Evolutionary conservation across 2,113 vertebrate species (phyloP).

Genomic region (Caranx ignobilis): DNA sequence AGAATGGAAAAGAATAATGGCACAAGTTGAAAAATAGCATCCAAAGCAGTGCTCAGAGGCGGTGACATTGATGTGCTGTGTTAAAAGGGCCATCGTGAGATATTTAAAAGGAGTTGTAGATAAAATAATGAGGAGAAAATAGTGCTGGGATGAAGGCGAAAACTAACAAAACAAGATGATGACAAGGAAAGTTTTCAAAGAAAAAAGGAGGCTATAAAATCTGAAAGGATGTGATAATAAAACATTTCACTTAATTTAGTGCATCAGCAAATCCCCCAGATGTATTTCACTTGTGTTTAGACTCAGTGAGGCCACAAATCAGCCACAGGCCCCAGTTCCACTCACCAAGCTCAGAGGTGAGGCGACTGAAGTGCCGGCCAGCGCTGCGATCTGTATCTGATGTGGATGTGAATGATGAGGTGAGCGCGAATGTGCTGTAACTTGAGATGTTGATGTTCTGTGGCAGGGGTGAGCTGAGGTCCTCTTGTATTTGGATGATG

Average conservation of each 20-base stretch:
- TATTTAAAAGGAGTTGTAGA: not conserved
- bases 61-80: not conserved
- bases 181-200: not conserved
- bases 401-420: constrained; percentile 21
- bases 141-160: not conserved
- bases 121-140: not conserved
- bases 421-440: constrained; percentile 8
- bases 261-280: not conserved
- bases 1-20: not conserved
- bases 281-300: constrained; percentile 2
- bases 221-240: not conserved
- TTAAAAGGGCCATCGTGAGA: not conserved
- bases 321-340: not conserved
- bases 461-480: constrained; percentile 21
- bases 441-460: constrained; percentile 39
- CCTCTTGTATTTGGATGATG: constrained; percentile 14
- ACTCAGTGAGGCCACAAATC: constrained; percentile 7
- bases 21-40: not conserved
- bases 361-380: not conserved
- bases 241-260: constrained; percentile 3
- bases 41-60: not conserved
- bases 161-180: not conserved
- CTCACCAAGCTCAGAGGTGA: not conserved
- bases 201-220: not conserved
- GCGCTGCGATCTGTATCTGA: not conserved